Base-by-base conservation (phyloP, 2,888 invertebrate species). In the Macropis europaea region DNA sequence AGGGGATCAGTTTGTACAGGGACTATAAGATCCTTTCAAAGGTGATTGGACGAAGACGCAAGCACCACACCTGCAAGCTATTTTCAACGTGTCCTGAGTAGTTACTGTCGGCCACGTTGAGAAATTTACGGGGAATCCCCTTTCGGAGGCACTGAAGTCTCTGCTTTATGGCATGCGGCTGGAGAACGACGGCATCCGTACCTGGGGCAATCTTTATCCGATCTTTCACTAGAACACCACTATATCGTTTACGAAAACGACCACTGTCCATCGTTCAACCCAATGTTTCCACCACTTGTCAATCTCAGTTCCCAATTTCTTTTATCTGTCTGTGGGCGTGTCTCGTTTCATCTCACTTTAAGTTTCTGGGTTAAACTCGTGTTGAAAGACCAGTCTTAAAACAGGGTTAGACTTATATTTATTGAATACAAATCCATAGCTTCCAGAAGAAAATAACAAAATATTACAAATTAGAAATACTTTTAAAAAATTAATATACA, bases 131-230 rank as follows among this genome's bases (percentile, higher is more conserved):
- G 69, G 67, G 60, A 77, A 77, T 78, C 57, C 48, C 56, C 53
- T 56, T 67, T 60, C 48, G 48, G 43, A 30, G 66, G 60, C 56
- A 60, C 36, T 36, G 64, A 43, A 64, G 60, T 30, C 47, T 6
- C 24, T 38, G 69, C 48, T 76, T 71, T 63, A 76, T 72, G 74
- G 67, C 38, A 62, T 30, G 17, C 45, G 38, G 28, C 6, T 43
- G 40, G n/a, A 57, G 40, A 69, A 69, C 32, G 73, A 42, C 56
- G 56, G 60, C 67, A 67, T 77, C 73, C 61, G 79, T 71, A 86
- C 83, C 86, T 86, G 84, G 75, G 68, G 82, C 84, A 82, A 88
- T 88, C 85, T 85, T 86, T 86, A 79, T 74, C 60, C 84, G 79
- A 88, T 88, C 87, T 82, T 67, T 86, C 85, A 85, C 79, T 83